Conservation (phyloP, 2,113 vertebrate genomes). For the Oncorhynchus kisutch region DNA sequence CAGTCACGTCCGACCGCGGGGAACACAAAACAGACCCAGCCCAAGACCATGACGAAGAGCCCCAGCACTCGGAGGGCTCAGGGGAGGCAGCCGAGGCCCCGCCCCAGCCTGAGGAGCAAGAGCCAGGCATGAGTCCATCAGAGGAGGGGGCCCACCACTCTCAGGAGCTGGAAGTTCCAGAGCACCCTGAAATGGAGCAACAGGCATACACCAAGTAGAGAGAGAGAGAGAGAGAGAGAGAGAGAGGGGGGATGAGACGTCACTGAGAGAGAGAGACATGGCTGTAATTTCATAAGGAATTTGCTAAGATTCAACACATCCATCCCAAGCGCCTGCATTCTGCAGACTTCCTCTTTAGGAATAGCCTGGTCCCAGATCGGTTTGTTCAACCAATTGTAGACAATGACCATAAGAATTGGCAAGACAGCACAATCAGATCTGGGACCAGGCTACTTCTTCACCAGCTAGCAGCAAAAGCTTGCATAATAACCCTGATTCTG, state of each 20-base stretch:
- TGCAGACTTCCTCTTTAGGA: neutral
- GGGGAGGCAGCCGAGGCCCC: slow-evolving; percentile 23
- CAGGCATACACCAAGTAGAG: slow-evolving; percentile 33
- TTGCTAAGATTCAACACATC: neutral
- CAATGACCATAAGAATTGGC: no score
- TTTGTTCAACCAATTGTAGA: no score
- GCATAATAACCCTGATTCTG: neutral
- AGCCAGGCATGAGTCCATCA: slow-evolving; percentile 12
- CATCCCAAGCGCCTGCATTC: neutral
- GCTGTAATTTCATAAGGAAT: neutral
- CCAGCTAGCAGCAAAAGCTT: neutral
- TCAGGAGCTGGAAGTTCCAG: slow-evolving; percentile 34
- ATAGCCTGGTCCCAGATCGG: no score
- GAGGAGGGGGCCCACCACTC: slow-evolving; percentile 26
- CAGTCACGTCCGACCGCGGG: neutral
- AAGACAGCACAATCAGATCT: no score
- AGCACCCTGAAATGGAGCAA: slow-evolving; percentile 36
- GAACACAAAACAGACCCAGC: neutral
- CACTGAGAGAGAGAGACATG: neutral
- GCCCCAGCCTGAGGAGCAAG: slow-evolving; percentile 24
- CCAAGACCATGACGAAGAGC: slow-evolving; percentile 18
- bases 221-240: neutral
- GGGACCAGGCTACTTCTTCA: neutral
- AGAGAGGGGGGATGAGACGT: no score
- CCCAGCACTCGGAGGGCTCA: slow-evolving; percentile 25